Conservation (phyloP, 2,113 vertebrate genomes). For the Cavia aperea region DNA sequence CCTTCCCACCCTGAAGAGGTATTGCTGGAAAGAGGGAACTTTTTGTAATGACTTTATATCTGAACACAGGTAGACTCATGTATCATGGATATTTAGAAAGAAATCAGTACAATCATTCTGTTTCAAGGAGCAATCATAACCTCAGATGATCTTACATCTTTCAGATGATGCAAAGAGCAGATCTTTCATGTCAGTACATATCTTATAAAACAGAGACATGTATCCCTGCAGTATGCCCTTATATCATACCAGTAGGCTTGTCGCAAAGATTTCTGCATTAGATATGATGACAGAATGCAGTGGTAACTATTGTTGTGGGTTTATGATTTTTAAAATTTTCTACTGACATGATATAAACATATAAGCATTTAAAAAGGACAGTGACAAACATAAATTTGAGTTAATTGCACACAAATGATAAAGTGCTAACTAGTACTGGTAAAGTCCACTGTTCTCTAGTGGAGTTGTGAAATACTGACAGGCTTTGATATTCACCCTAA, state of each 20-base stretch:
- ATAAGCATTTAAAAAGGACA: conserved; percentile 63
- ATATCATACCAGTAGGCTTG: conserved; percentile 69
- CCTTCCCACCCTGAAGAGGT: conserved; percentile 37
- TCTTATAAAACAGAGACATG: conserved; percentile 60
- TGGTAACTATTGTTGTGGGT: conserved; percentile 37
- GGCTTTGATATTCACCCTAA: conserved; percentile 70
- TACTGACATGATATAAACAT: conserved; percentile 75
- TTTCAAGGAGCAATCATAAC: conserved; percentile 35
- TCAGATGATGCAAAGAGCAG: conserved; percentile 43
- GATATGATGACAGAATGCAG: conserved; percentile 59
- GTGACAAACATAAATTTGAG: conserved; percentile 60
- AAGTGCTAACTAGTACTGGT: conserved; percentile 59
- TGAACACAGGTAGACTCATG: conserved; percentile 43
- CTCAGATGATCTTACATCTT: not conserved
- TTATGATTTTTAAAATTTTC: conserved; percentile 60
- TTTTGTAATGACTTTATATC: conserved; percentile 36
- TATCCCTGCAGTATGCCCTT: conserved; percentile 60
- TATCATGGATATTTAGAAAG: conserved; percentile 36
- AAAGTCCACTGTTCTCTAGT: conserved; percentile 66
- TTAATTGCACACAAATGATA: conserved; percentile 68
- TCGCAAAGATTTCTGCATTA: conserved; percentile 63
- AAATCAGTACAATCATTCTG: conserved; percentile 45
- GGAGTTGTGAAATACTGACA: conserved; percentile 58
- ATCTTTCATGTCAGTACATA: conserved; percentile 42
- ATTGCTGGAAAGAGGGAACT: not conserved